A percentile compares a stretch with the other conserved stretches of the same genome.
Evolutionary conservation across 2,888 invertebrate species (phyloP).

Genomic region (Cosmorhoe ocellata): DNA sequence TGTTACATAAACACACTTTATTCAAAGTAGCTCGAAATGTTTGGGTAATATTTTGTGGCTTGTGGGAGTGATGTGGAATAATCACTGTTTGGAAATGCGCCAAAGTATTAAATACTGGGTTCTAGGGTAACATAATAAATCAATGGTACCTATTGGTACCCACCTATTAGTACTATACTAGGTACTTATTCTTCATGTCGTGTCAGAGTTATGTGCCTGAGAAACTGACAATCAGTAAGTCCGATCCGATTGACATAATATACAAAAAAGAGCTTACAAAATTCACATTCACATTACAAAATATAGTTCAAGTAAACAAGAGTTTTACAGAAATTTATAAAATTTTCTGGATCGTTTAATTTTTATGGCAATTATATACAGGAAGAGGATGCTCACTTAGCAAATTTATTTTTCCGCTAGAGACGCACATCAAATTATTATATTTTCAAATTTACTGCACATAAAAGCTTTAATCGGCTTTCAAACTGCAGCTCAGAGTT

Average conservation of each 20-base stretch:
- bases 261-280: too few relatives aligned
- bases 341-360: too few relatives aligned
- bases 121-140: not conserved
- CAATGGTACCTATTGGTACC: not conserved
- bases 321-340: too few relatives aligned
- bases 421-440: not conserved
- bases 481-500: not conserved
- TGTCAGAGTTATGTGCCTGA: too few relatives aligned
- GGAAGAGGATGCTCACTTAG: not conserved
- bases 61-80: slow-evolving; percentile 18
- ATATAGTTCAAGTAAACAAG: too few relatives aligned
- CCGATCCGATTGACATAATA: too few relatives aligned
- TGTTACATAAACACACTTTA: too few relatives aligned
- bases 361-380: not conserved
- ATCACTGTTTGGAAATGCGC: slow-evolving; percentile 40
- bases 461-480: not conserved
- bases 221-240: too few relatives aligned
- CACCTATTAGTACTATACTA: not conserved
- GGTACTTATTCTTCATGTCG: too few relatives aligned
- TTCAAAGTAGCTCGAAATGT: slow-evolving; percentile 22
- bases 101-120: slow-evolving; percentile 42
- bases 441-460: not conserved
- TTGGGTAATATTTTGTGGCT: slow-evolving; percentile 27
- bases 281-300: too few relatives aligned
- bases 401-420: slow-evolving; percentile 8